Evolutionary conservation across 1,140 invertebrate species (phyloP).

Genomic region (Rhopalosiphum padi): DNA sequence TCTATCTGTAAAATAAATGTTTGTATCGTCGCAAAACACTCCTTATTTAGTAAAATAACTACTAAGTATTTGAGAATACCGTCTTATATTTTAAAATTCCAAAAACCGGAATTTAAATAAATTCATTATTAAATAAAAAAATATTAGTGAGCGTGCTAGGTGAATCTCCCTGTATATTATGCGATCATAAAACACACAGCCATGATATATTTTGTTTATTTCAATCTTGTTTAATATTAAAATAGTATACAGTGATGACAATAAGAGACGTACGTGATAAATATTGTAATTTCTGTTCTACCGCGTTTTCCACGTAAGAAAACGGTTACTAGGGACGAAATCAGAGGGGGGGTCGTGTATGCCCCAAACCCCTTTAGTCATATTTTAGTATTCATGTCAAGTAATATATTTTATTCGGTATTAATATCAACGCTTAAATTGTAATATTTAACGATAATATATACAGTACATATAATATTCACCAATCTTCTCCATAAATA

Average conservation of each 20-base stretch:
- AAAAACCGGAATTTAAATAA: too few relatives aligned
- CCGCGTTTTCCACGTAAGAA: not conserved
- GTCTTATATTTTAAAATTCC: too few relatives aligned
- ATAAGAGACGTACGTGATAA: not conserved
- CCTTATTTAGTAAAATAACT: too few relatives aligned
- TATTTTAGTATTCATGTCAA: not conserved
- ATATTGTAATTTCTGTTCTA: not conserved
- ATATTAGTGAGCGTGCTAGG: too few relatives aligned
- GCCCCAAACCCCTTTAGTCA: not conserved
- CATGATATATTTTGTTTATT: not conserved
- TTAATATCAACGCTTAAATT: not conserved
- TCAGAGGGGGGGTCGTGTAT: not conserved
- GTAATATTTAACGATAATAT: not conserved
- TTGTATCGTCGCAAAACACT: too few relatives aligned
- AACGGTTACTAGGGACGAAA: not conserved
- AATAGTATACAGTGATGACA: not conserved
- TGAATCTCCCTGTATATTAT: not conserved
- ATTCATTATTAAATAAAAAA: too few relatives aligned
- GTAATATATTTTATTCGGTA: not conserved
- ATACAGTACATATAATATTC: not conserved
- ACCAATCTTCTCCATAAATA: not conserved
- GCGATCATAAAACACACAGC: not conserved
- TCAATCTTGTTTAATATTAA: not conserved
- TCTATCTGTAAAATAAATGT: too few relatives aligned
- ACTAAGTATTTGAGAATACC: too few relatives aligned